phyloP scores from a whole-genome alignment of 2,113 vertebrate genomes.

The Plectropomus leopardus region DNA sequence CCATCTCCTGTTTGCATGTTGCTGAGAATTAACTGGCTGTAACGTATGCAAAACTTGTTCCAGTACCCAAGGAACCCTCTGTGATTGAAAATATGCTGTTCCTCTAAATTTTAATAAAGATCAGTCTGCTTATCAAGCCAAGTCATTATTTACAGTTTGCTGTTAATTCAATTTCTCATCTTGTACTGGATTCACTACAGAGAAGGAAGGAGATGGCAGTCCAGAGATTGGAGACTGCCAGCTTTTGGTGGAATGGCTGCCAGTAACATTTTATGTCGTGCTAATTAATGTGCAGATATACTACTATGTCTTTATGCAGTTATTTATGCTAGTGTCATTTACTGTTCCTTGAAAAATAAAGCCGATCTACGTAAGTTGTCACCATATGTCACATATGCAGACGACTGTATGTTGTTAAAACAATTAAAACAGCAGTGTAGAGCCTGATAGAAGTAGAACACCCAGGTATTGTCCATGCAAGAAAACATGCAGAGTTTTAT shows the following conservation, averaged over 20 bases:
- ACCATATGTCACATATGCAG: slow-evolving; percentile 19
- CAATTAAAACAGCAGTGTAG: slow-evolving; percentile 3
- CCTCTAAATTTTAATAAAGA: slow-evolving; percentile 83
- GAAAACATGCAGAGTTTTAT: slow-evolving; percentile 41
- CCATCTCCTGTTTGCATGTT: slow-evolving; percentile 46
- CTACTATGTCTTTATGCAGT: slow-evolving; percentile 40
- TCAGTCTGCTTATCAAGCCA: slow-evolving; percentile 82
- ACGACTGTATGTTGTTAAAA: slow-evolving; percentile 16
- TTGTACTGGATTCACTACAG: slow-evolving; percentile 61
- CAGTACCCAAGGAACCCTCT: slow-evolving; percentile 56
- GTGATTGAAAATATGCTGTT: slow-evolving; percentile 69
- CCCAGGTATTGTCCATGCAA: slow-evolving; percentile 28
- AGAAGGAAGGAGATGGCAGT: slow-evolving; percentile 64
- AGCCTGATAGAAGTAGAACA: slow-evolving; percentile 1
- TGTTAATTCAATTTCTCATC: slow-evolving; percentile 77
- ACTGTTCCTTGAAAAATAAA: slow-evolving; percentile 10
- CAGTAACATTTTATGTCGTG: slow-evolving; percentile 66
- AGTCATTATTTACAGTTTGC: slow-evolving; percentile 81
- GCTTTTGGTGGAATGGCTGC: slow-evolving; percentile 45
- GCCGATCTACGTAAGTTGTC: slow-evolving; percentile 30
- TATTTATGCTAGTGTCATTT: slow-evolving; percentile 39
- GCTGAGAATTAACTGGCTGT: slow-evolving; percentile 48
- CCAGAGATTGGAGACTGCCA: slow-evolving; percentile 51
- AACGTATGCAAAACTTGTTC: slow-evolving; percentile 67
- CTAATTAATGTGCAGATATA: slow-evolving; percentile 60